Conservation (phyloP, 1,140 invertebrate genomes). For the Colletes latitarsis region DNA sequence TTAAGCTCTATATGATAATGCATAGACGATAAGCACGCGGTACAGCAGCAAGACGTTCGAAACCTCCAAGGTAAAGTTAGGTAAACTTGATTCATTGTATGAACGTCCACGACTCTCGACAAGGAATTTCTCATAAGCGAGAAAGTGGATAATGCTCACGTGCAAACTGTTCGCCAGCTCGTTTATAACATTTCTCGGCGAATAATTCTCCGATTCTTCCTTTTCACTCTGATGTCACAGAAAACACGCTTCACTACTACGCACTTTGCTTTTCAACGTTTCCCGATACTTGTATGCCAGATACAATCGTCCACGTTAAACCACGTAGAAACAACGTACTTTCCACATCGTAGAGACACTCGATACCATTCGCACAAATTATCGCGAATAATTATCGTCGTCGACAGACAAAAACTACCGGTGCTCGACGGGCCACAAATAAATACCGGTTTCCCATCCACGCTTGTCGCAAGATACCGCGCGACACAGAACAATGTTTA, state of each 20-base stretch:
- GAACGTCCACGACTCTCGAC: constrained; percentile 25
- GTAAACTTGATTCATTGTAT: not conserved
- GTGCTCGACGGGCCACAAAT: not conserved
- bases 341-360: not conserved
- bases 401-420: not conserved
- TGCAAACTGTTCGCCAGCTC: constrained; percentile 1
- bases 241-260: not conserved
- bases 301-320: not conserved
- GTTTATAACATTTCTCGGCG: not conserved
- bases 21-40: not conserved
- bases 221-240: not conserved
- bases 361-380: not conserved
- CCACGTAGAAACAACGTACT: not conserved
- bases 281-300: not conserved
- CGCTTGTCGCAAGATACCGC: not conserved
- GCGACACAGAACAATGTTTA: constrained; percentile 25
- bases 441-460: not conserved
- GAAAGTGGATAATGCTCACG: not conserved
- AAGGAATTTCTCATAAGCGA: not conserved
- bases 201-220: not conserved
- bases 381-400: not conserved
- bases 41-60: not conserved
- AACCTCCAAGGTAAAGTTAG: not conserved
- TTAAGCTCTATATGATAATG: not conserved
- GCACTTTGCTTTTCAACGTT: not conserved